Conservation (phyloP, 2,797 vertebrate species). For the Karalla daura region DNA sequence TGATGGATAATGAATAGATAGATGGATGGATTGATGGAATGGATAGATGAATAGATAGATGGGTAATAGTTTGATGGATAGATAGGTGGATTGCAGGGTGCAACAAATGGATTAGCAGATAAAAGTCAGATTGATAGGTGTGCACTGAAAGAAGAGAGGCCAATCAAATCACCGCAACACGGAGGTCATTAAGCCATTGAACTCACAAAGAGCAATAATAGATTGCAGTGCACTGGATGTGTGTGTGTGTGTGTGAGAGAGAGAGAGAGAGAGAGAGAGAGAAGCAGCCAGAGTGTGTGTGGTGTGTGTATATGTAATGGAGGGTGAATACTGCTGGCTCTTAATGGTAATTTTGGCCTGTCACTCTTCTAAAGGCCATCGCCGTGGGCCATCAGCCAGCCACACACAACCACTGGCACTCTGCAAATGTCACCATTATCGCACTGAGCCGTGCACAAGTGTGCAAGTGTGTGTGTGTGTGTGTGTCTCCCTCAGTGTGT, state of each 20-base stretch:
- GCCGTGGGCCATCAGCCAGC: constrained; percentile 78
- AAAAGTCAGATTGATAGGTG: constrained; percentile 54
- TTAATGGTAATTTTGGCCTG: constrained; percentile 78
- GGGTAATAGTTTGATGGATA: too few species aligned
- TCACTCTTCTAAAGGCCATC: constrained; percentile 84
- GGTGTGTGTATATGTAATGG: constrained; percentile 64
- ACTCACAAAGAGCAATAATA: constrained; percentile 56
- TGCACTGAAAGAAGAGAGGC: constrained; percentile 37
- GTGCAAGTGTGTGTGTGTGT: constrained; percentile 30
- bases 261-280: constrained; percentile 17
- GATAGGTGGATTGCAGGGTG: constrained; percentile 13
- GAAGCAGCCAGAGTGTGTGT: constrained; percentile 12
- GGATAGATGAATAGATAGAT: background rate
- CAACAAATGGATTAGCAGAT: constrained; percentile 47
- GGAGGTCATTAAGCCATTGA: constrained; percentile 64
- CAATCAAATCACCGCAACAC: constrained; percentile 56
- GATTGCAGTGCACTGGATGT: constrained; percentile 36
- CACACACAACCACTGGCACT: constrained; percentile 67
- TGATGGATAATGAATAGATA: too few species aligned
- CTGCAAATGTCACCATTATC: constrained; percentile 85
- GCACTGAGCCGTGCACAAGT: constrained; percentile 44
- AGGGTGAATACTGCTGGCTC: constrained; percentile 66
- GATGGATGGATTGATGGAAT: background rate
- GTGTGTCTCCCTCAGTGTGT: background rate
- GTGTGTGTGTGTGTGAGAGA: constrained; percentile 24